Percentiles rank a stretch among this genome's conserved stretches.
Conservation (phyloP, 2,888 invertebrate species). For the Hirtodrosophila histrioides region DNA sequence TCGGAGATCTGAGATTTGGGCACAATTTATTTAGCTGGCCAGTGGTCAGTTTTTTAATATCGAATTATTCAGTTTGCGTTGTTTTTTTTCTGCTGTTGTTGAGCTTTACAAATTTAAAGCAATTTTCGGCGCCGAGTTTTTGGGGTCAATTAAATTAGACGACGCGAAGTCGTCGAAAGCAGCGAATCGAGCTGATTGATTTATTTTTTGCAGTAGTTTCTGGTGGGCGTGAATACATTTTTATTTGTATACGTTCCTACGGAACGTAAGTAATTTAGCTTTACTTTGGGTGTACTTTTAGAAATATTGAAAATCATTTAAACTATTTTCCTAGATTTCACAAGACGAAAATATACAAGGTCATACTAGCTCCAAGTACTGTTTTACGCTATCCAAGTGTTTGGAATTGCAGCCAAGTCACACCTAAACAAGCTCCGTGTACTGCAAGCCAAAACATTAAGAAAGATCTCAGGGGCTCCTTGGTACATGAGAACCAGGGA, state of each 20-base stretch:
- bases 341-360: too few species aligned
- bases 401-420: too few species aligned
- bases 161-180: constrained; percentile 26
- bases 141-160: constrained; percentile 72
- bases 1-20: constrained; percentile 42
- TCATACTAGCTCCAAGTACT: too few species aligned
- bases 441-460: too few species aligned
- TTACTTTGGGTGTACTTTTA: constrained; percentile 1
- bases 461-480: too few species aligned
- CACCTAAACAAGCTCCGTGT: too few species aligned
- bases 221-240: background rate
- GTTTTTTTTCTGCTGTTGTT: constrained; percentile 33
- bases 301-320: too few species aligned
- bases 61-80: constrained; percentile 1
- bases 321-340: too few species aligned
- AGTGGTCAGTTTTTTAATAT: constrained; percentile 24
- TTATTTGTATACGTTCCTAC: constrained; percentile 1
- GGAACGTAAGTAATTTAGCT: background rate
- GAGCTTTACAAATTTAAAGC: constrained; percentile 62
- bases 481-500: too few species aligned
- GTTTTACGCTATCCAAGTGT: too few species aligned
- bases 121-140: constrained; percentile 60
- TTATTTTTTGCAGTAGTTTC: constrained; percentile 1
- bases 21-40: constrained; percentile 30
- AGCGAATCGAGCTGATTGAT: constrained; percentile 15